A percentile compares a stretch with the other conserved stretches of the same genome.
phyloP scores from a whole-genome alignment of 2,797 vertebrate species.

The Lithobates sylvaticus region DNA sequence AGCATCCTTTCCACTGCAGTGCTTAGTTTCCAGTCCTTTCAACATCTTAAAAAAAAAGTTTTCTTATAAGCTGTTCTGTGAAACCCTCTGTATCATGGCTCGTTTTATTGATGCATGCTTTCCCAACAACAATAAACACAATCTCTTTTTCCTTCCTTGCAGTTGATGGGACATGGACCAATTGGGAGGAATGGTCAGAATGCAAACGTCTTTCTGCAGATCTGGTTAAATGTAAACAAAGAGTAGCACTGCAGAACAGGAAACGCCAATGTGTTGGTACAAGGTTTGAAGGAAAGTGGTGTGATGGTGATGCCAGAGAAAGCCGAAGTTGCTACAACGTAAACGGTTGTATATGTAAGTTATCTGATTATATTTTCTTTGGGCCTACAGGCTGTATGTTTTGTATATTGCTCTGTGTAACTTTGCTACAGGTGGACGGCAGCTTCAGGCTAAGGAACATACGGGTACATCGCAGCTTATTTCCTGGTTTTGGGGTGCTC shows the following conservation, averaged over 20 bases:
- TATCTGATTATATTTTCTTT: background rate
- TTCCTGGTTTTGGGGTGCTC: no score
- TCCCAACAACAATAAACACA: no score
- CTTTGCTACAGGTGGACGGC: no score
- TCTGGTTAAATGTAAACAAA: conserved; percentile 55
- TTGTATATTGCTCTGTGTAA: background rate
- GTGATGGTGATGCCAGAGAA: conserved; percentile 45
- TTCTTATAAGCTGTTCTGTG: no score
- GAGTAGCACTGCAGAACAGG: conserved; percentile 65
- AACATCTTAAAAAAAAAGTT: no score
- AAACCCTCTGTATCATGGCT: no score
- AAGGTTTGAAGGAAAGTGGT: conserved; percentile 61
- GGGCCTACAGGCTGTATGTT: background rate
- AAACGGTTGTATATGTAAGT: conserved; percentile 63
- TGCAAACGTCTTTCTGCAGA: conserved; percentile 41
- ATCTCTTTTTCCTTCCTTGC: background rate
- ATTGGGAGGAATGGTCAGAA: conserved; percentile 64
- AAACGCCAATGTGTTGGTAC: conserved; percentile 59
- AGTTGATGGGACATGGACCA: conserved; percentile 68
- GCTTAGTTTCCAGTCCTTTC: no score
- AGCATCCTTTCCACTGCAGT: no score
- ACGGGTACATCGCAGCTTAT: no score
- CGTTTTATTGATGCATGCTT: no score
- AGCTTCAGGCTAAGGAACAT: no score
- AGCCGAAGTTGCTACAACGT: conserved; percentile 68